Evolutionary conservation across 2,888 invertebrate species (phyloP).

Genomic region (Cotesia congregata): DNA sequence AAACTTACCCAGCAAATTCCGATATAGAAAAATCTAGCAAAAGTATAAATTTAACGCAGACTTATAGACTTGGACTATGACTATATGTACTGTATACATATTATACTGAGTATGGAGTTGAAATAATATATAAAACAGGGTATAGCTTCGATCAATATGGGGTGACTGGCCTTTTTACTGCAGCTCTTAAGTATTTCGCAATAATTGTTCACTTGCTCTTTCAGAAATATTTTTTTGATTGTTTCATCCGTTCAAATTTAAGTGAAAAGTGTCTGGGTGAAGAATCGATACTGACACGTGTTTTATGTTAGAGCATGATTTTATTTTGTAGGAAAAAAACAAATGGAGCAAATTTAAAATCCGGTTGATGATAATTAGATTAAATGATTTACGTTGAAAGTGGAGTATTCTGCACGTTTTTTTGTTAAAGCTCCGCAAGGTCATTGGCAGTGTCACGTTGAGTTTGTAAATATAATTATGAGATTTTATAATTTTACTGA

Average conservation of each 20-base stretch:
- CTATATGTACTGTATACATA: neutral
- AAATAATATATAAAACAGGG: neutral
- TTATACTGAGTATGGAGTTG: neutral
- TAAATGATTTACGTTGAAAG: conserved; percentile 6
- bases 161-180: neutral
- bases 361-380: conserved; percentile 20
- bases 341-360: neutral
- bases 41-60: neutral
- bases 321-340: neutral
- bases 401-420: conserved; percentile 7
- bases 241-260: neutral
- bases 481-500: neutral
- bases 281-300: neutral
- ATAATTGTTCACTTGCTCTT: neutral
- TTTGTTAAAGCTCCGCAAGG: conserved; percentile 1
- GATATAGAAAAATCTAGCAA: neutral
- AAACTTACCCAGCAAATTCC: neutral
- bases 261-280: neutral
- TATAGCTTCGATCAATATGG: neutral
- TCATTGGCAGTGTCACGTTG: conserved; percentile 23
- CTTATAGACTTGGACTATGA: neutral
- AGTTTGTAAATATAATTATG: neutral
- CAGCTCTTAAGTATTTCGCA: neutral
- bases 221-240: conserved; percentile 2
- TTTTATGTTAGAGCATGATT: neutral